Evolutionary conservation across 2,888 invertebrate genomes (phyloP).

Genomic region (Sipha maydis): DNA sequence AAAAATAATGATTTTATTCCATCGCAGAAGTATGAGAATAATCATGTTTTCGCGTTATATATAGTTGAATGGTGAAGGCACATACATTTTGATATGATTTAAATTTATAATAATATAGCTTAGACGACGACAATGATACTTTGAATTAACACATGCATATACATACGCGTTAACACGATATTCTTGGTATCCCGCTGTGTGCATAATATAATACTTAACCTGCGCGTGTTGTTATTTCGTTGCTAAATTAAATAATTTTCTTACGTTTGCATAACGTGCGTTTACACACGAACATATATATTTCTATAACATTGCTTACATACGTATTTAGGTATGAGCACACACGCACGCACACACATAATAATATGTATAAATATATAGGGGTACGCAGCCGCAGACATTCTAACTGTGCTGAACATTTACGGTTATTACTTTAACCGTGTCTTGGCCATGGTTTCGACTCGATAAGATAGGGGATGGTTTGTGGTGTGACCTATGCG

Average conservation of each 20-base stretch:
- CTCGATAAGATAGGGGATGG: neutral
- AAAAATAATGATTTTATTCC: neutral
- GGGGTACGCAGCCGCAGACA: neutral
- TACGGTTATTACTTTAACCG: neutral
- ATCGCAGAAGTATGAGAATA: neutral
- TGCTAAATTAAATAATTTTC: neutral
- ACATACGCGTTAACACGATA: neutral
- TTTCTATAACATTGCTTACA: no score
- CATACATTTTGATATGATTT: neutral
- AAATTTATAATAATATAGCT: neutral
- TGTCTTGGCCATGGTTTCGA: neutral
- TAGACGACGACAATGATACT: neutral
- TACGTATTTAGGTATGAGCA: neutral
- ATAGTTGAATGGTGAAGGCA: neutral
- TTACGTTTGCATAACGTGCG: constrained; percentile 17
- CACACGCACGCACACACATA: neutral
- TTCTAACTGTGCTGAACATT: neutral
- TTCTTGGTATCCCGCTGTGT: neutral
- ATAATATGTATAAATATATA: neutral
- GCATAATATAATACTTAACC: constrained; percentile 4
- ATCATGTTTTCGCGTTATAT: neutral
- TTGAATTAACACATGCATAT: neutral
- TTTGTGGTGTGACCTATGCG: neutral
- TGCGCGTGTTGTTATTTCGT: constrained; percentile 2
- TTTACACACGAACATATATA: neutral